phyloP scores from a whole-genome alignment of 2,888 invertebrate species.

The Noctua comes region DNA sequence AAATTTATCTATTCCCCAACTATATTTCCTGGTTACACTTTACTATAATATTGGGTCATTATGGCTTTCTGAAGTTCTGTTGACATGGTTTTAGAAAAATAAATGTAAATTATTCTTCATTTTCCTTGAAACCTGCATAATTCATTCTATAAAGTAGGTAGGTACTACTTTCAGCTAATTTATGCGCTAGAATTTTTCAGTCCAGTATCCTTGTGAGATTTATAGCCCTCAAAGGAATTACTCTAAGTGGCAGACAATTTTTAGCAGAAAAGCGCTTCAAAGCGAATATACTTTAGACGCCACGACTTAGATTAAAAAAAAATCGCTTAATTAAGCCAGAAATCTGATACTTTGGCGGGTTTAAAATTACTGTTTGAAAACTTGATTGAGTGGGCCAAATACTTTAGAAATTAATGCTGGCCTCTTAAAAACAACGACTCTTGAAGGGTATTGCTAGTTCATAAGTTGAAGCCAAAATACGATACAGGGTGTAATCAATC shows the following conservation, averaged over 20 bases:
- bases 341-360: conserved; percentile 37
- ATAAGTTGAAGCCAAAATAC: conserved; percentile 23
- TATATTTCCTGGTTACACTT: background rate
- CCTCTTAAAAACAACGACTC: too few relatives aligned
- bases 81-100: background rate
- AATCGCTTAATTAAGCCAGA: conserved; percentile 36
- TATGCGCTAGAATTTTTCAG: conserved; percentile 42
- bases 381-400: conserved; percentile 29
- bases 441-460: conserved; percentile 13
- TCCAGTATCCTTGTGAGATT: conserved; percentile 50
- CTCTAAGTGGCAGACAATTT: conserved; percentile 54
- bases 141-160: conserved; percentile 30
- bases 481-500: background rate
- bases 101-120: background rate
- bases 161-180: conserved; percentile 26
- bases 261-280: conserved; percentile 35
- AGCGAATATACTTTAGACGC: conserved; percentile 25
- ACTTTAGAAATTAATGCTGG: conserved; percentile 32
- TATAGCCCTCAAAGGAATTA: conserved; percentile 58
- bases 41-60: background rate
- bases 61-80: background rate
- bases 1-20: too few relatives aligned
- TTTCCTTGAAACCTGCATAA: conserved; percentile 4
- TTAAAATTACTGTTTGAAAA: conserved; percentile 44
- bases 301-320: conserved; percentile 23